Evolutionary conservation across 1,140 invertebrate genomes (phyloP), one percentile per base, ranked within the genome.

Genomic region (Hypsibius dujardini): DNA sequence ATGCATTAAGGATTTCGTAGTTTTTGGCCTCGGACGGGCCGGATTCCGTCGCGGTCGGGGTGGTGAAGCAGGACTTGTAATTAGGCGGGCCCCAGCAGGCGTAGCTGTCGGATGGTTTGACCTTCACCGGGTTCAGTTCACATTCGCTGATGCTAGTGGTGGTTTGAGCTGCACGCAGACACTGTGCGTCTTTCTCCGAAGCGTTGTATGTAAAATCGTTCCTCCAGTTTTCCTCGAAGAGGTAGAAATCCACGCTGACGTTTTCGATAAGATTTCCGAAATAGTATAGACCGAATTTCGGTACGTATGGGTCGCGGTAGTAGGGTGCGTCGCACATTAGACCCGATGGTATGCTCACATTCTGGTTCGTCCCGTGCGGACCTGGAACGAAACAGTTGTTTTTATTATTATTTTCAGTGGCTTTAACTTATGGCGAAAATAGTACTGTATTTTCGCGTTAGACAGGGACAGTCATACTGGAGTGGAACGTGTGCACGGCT

Each of bases 211-310:
- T 67, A 42, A 67, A 67, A 7, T 67, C 62, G 12, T 12, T 67
- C 7, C 62, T 12, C 7, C 62, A 7, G 62, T 7, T 67, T 3
- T 42, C 3, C 62, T 67, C 62, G 7, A 7, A 42, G 3, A 67
- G 42, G 3, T 7, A 7, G 62, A 14, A 67, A 42, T 67, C 62
- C 3, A 67, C 62, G 7, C 12, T 7, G 7, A 67, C 3, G 7
- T 14, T 67, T 67, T 67, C 62, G 3, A 67, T 42, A 42, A 67
- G n/a, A n/a, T n/a, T n/a, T n/a, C n/a, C n/a, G n/a, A n/a, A n/a
- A n/a, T n/a, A n/a, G n/a, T n/a, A n/a, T n/a, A n/a, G n/a, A n/a
- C n/a, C n/a, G n/a, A n/a, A n/a, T n/a, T n/a, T n/a, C n/a, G n/a
- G n/a, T n/a, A n/a, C n/a, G n/a, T n/a, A n/a, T n/a, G n/a, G n/a